These are phyloP conservation scores for Bubo scandiacus DNA, from an alignment of 2,113 vertebrate genomes.

Conservation along the genomic window DNA sequence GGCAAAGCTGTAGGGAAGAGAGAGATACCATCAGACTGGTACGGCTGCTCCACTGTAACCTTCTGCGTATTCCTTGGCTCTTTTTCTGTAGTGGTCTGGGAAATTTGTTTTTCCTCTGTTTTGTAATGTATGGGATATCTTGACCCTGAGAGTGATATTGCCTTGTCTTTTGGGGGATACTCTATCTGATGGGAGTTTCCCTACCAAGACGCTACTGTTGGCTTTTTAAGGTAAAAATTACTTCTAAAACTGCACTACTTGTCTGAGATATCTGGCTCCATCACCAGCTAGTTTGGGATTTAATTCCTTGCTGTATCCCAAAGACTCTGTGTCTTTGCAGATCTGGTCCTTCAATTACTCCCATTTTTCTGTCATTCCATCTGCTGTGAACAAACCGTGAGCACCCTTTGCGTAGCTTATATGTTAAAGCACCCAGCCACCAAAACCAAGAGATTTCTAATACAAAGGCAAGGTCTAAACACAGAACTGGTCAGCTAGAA, in stretches of 20 bases:
- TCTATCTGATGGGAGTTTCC: not conserved
- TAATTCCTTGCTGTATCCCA: not conserved
- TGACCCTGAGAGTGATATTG: no score
- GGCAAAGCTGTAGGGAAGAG: not conserved
- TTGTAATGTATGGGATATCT: rapidly evolving
- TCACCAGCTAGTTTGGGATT: not conserved
- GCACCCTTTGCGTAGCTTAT: rapidly evolving
- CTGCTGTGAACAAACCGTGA: not conserved
- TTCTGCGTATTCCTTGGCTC: not conserved
- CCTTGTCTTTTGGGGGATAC: not conserved
- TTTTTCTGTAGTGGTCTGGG: rapidly evolving
- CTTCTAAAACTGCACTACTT: not conserved
- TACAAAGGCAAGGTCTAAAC: not conserved
- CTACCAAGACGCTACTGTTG: not conserved
- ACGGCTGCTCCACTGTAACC: rapidly evolving
- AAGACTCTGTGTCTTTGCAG: not conserved
- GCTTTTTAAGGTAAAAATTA: not conserved
- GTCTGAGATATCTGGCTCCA: not conserved
- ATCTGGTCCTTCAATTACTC: not conserved
- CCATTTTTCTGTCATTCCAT: not conserved
- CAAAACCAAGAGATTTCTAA: not conserved
- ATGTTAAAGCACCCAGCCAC: not conserved
- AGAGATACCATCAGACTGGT: not conserved
- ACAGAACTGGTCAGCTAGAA: not conserved
- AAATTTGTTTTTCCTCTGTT: not conserved